Percentiles rank a stretch among this genome's conserved stretches.
These are phyloP conservation scores for Orius insidiosus DNA, from an alignment of 1,140 invertebrate genomes.

Conservation along the genomic window DNA sequence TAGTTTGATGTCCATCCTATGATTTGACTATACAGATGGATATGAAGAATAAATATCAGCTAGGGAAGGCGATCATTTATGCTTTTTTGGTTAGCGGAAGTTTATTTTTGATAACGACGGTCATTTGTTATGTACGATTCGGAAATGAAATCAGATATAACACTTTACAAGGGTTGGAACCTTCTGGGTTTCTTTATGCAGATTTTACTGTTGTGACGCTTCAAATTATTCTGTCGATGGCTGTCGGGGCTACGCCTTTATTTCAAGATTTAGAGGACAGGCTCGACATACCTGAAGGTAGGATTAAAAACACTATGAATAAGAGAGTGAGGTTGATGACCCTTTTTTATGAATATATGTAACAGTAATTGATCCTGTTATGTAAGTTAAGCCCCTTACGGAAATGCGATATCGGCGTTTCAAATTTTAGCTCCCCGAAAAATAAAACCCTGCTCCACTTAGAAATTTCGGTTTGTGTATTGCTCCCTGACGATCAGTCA, in stretches of 20 bases:
- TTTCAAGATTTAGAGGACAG: constrained; percentile 54
- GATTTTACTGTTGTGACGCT: constrained; percentile 48
- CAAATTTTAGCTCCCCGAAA: too few species aligned
- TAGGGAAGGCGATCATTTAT: constrained; percentile 40
- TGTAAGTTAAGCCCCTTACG: background rate
- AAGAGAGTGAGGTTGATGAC: background rate
- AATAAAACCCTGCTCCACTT: too few species aligned
- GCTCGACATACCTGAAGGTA: constrained; percentile 22
- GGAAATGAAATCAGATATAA: constrained; percentile 32
- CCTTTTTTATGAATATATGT: background rate
- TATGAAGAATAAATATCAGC: constrained; percentile 46
- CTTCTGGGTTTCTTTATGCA: constrained; percentile 30
- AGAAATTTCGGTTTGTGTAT: too few species aligned
- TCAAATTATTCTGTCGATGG: constrained; percentile 57
- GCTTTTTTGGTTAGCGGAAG: constrained; percentile 35
- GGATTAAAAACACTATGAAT: background rate
- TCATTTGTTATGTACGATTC: constrained; percentile 40
- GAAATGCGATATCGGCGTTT: too few species aligned
- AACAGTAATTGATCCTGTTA: background rate
- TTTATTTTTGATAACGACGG: constrained; percentile 42
- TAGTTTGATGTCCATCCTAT: constrained; percentile 66
- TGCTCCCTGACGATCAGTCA: too few species aligned
- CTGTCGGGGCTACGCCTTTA: constrained; percentile 50
- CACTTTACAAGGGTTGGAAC: constrained; percentile 34
- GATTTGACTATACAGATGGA: constrained; percentile 62